Conservation (phyloP, 2,113 vertebrate genomes). For the Pao palembangensis region DNA sequence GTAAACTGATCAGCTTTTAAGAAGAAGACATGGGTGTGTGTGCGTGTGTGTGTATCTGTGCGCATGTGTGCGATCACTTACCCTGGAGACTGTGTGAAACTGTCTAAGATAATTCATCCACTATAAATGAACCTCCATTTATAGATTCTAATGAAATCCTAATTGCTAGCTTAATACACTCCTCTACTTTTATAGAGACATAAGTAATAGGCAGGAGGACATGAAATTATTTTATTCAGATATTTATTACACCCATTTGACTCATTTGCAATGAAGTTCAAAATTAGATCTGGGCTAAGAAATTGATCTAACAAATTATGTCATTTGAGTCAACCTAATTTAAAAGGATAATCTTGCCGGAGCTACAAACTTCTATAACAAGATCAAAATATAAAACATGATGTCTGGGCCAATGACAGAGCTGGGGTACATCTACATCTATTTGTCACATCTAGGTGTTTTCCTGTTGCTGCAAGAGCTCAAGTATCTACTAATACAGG, state of each 20-base stretch:
- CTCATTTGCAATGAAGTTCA: conserved; percentile 72
- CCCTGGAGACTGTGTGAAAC: conserved; percentile 47
- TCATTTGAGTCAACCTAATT: conserved; percentile 67
- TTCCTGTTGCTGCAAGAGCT: too few relatives aligned
- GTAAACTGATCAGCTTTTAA: conserved; percentile 87
- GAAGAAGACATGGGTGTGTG: conserved; percentile 8
- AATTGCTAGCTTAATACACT: conserved; percentile 75
- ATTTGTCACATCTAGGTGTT: too few relatives aligned
- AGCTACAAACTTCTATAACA: neutral
- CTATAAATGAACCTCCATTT: conserved; percentile 75
- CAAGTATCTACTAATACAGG: too few relatives aligned
- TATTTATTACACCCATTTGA: conserved; percentile 74
- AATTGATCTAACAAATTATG: conserved; percentile 68
- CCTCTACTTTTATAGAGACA: conserved; percentile 63
- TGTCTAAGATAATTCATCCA: conserved; percentile 66
- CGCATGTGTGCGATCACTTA: conserved; percentile 14
- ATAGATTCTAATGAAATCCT: conserved; percentile 79
- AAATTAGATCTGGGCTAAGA: conserved; percentile 73
- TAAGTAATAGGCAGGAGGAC: conserved; percentile 72
- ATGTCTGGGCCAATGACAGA: neutral
- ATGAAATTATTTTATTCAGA: conserved; percentile 76
- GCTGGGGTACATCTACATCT: too few relatives aligned
- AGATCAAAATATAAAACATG: conserved; percentile 6
- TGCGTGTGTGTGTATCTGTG: conserved; percentile 28
- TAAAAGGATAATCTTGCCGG: conserved; percentile 53